A percentile compares a stretch with the other conserved stretches of the same genome.
Conservation (phyloP, 2,113 vertebrate species). For the Aphyosemion australe region DNA sequence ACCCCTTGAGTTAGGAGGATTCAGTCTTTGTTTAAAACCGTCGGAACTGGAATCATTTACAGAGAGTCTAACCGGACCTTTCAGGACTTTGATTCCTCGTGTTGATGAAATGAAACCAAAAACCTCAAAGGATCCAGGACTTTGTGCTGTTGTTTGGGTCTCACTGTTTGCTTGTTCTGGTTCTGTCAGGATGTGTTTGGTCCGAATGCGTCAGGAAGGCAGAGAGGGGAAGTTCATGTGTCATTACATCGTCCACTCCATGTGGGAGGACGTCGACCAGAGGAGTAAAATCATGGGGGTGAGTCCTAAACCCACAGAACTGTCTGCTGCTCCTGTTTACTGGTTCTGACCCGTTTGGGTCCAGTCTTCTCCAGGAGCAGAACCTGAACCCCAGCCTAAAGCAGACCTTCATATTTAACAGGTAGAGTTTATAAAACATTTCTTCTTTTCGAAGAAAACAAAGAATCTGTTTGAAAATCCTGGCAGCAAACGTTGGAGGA, state of each 20-base stretch:
- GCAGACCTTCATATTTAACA: too few relatives aligned
- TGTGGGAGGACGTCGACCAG: slow-evolving; percentile 98
- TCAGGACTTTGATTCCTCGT: neutral
- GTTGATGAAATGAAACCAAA: too few relatives aligned
- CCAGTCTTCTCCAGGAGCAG: too few relatives aligned
- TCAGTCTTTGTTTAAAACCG: too few relatives aligned
- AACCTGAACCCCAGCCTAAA: too few relatives aligned
- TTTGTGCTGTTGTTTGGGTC: neutral
- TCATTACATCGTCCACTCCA: slow-evolving; percentile 93
- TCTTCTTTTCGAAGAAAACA: too few relatives aligned
- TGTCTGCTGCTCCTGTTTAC: neutral
- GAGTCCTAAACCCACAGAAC: slow-evolving; percentile 57
- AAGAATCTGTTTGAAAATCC: too few relatives aligned
- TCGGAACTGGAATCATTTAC: too few relatives aligned
- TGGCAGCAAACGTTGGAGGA: too few relatives aligned
- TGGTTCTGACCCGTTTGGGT: neutral
- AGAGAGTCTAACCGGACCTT: neutral
- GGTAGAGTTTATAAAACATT: too few relatives aligned
- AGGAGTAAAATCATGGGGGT: slow-evolving; percentile 97
- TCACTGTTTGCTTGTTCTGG: neutral
- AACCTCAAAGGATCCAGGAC: too few relatives aligned
- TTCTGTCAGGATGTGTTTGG: slow-evolving; percentile 92
- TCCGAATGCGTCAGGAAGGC: slow-evolving; percentile 96
- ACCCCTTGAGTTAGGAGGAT: too few relatives aligned
- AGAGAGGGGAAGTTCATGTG: slow-evolving; percentile 96